phyloP scores from a whole-genome alignment of 2,113 vertebrate species.

The Phocoena phocoena region DNA sequence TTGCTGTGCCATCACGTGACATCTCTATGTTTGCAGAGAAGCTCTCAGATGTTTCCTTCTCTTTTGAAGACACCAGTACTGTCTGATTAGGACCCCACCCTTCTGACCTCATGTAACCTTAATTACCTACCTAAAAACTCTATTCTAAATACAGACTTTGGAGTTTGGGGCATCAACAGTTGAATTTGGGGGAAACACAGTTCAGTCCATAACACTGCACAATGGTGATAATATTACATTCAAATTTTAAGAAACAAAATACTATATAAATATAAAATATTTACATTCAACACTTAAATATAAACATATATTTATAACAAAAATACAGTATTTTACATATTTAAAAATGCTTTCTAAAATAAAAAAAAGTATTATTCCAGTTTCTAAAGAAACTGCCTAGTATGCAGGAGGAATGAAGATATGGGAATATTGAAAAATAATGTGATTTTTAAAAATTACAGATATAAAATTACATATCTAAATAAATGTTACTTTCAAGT shows the following conservation, averaged over 20 bases:
- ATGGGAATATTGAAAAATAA: background rate
- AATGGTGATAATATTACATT: background rate
- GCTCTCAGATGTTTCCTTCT: background rate
- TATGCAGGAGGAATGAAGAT: background rate
- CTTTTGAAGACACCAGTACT: background rate
- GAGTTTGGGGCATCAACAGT: background rate
- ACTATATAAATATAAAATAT: background rate
- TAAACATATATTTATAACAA: background rate
- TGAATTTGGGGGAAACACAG: background rate
- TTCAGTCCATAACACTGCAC: background rate
- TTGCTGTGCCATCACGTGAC: background rate
- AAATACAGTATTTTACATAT: background rate
- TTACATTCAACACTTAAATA: background rate
- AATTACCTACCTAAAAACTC: background rate
- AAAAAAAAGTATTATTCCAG: background rate
- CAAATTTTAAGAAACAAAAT: background rate
- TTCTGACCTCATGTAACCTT: background rate
- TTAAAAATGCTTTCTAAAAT: conserved; percentile 19
- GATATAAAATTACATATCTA: background rate
- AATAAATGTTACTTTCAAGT: background rate
- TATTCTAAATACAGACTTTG: background rate
- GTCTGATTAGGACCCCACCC: rapidly evolving
- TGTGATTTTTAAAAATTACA: background rate
- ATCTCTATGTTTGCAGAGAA: background rate
- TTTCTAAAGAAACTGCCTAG: background rate